Evolutionary conservation across 2,888 invertebrate genomes (phyloP), one percentile per base, ranked within the genome.

Genomic region (Cybosia mesomella): DNA sequence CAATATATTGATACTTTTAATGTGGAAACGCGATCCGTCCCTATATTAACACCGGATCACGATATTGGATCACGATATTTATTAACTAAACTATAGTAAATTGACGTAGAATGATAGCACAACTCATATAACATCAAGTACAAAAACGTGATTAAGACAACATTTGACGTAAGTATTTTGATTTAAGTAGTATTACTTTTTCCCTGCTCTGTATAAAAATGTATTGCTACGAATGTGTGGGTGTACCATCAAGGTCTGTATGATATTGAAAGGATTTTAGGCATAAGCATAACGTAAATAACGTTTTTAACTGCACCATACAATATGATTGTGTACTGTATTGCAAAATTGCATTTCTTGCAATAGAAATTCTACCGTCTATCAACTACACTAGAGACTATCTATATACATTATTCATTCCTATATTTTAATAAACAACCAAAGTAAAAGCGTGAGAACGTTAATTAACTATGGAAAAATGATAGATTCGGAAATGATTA

Each of bases 371-470:
- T 18, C 18, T 43, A 5, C 43, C 43, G 18, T 18, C 43, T 43
- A 43, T 5, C 28, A 2, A 43, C 18, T 18, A 7, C 43, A 2
- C 18, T 18, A 18, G 7, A n/a, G 49, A 7, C 9, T 8, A 8
- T 18, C n/a, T 13, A 21, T 5, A 32, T 21, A 7, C 11, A 5
- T 32, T 0, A 21, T 32, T 34, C 34, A 58, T n/a, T 34, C 11
- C 0, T 15, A 22, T 18, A 22, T 24, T 28, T 59, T 3, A 39
- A 39, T 39, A 18, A 39, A 39, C 18, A 49, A 24, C 15, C 18
- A 59, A 3, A 10, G 5, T 21, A 24, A 22, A 39, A 59, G 24
- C 24, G 59, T 59, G 59, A 59, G 59, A 59, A 59, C 22, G 49
- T 61, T 61, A 28, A 49, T 28, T 28, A 61, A 28, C 49, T 32